These are phyloP conservation scores for Parambassis ranga DNA, from an alignment of 2,797 vertebrate species.

Conservation along the genomic window DNA sequence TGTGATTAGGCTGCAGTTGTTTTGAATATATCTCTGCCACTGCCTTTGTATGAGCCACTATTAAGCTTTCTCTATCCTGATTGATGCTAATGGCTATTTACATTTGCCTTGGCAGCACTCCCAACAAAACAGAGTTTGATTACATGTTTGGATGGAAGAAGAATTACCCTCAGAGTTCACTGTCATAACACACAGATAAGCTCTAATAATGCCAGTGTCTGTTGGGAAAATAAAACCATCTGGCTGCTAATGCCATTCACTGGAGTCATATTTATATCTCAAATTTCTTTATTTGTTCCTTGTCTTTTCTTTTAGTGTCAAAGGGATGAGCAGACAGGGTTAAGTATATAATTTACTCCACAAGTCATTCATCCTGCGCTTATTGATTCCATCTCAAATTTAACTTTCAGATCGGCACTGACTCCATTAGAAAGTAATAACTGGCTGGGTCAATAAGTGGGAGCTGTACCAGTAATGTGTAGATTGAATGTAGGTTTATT, in stretches of 20 bases:
- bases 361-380: slow-evolving; percentile 55
- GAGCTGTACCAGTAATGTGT: slow-evolving; percentile 64
- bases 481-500: slow-evolving; percentile 74
- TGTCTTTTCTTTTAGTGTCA: slow-evolving; percentile 30
- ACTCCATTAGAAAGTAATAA: slow-evolving; percentile 77
- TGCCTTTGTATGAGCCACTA: neutral
- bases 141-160: slow-evolving; percentile 50
- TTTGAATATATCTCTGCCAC: neutral
- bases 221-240: slow-evolving; percentile 41
- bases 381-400: slow-evolving; percentile 77
- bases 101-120: slow-evolving; percentile 38
- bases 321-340: slow-evolving; percentile 49
- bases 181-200: slow-evolving; percentile 42
- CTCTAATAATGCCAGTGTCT: slow-evolving; percentile 43
- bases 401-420: slow-evolving; percentile 69
- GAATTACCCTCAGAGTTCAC: slow-evolving; percentile 15
- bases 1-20: neutral
- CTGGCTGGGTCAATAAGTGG: slow-evolving; percentile 62
- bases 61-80: slow-evolving; percentile 12
- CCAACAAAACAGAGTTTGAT: slow-evolving; percentile 36
- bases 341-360: slow-evolving; percentile 71
- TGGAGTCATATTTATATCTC: slow-evolving; percentile 55
- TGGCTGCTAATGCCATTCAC: slow-evolving; percentile 20
- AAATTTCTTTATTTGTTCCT: slow-evolving; percentile 31
- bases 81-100: slow-evolving; percentile 54